Evolutionary conservation across 2,797 vertebrate species (phyloP), one percentile per base, ranked within the genome.

Genomic region (Trematomus bernacchii): DNA sequence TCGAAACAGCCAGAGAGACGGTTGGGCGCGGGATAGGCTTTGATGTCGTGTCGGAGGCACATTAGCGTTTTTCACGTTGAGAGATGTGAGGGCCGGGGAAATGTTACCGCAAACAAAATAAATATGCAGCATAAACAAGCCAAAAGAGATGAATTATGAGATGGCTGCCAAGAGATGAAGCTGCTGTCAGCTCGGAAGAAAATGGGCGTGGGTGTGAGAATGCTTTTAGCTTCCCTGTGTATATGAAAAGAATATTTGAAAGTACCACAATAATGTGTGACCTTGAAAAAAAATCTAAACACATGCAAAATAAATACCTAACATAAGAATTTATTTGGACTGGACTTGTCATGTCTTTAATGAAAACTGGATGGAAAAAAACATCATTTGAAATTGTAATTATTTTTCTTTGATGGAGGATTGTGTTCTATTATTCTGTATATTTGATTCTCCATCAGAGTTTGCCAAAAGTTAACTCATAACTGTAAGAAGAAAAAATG

Each of bases 91-190:
- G 68, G 54, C 62, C 16, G 23, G 71, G 47, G 60, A 81, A 79
- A 82, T 65, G 63, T 84, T 57, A 71, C 68, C 3, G 6, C 72
- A 84, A 80, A 86, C 80, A 72, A 80, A 82, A 85, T 58, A 77
- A 69, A 87, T 64, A 63, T 19, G 16, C 62, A 57, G 74, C 72
- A 79, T 73, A 80, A 89, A 87, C 76, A 85, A 84, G 80, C 67
- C 69, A 21, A 60, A 51, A 60, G 71, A 79, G 69, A 79, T 76
- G 64, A 83, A 77, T 86, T 71, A 79, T 46, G 66, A 61, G 37
- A 54, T 6, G 50, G 51, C 69, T 70, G 61, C 52, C 18, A 30
- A 42, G 43, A 64, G 71, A 84, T 53, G 57, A 73, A 69, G 66
- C 60, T 52, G 73, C 67, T 71, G 76, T 67, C 71, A 65, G 42